A percentile compares a stretch with the other conserved stretches of the same genome.
These are phyloP conservation scores for Typhlomys cinereus DNA, from an alignment of 2,113 vertebrate species.

Conservation along the genomic window DNA sequence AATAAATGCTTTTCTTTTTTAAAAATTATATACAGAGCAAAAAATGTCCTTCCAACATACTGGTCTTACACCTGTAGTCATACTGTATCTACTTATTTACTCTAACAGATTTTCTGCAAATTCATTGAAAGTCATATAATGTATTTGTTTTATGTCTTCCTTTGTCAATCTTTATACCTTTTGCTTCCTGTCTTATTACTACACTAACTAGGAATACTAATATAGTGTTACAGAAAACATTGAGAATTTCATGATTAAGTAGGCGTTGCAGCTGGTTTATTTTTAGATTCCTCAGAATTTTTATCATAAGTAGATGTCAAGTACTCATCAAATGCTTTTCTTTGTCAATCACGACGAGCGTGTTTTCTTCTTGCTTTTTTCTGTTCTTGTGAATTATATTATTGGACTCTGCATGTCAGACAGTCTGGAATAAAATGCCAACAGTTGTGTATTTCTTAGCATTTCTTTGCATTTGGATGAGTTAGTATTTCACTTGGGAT, in stretches of 20 bases:
- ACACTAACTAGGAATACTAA: background rate
- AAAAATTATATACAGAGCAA: background rate
- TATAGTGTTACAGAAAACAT: background rate
- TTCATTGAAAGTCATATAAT: background rate
- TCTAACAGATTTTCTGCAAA: conserved; percentile 10
- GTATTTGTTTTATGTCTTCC: background rate
- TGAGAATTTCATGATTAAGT: background rate
- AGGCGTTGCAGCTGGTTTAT: background rate
- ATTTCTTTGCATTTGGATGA: background rate
- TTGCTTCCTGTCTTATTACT: background rate
- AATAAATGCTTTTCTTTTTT: background rate
- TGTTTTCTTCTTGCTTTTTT: background rate
- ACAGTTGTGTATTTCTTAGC: background rate
- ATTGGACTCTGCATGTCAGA: background rate
- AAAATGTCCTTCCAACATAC: background rate
- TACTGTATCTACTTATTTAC: background rate
- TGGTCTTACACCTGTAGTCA: background rate
- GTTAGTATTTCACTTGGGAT: conserved; percentile 8
- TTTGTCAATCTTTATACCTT: background rate
- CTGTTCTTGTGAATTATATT: background rate
- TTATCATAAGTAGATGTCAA: background rate
- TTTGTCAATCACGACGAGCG: background rate
- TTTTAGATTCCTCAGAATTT: background rate
- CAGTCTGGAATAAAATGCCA: background rate
- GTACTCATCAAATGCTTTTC: conserved; percentile 11